Conservation (phyloP, 2,888 invertebrate genomes). For the Drosophila prolongata region DNA sequence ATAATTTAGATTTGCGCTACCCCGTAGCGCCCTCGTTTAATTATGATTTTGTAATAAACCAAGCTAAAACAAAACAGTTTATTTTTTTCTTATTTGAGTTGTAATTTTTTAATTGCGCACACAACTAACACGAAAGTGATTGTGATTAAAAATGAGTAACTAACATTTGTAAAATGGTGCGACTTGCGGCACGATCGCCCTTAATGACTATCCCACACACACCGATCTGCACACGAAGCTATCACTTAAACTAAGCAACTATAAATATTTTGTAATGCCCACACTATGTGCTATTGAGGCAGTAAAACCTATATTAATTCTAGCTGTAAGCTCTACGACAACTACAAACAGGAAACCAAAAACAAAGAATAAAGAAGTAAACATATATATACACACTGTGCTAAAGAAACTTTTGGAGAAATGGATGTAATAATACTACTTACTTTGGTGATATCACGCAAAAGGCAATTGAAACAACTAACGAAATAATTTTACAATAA, state of each 20-base stretch:
- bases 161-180: slow-evolving; percentile 69
- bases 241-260: slow-evolving; percentile 55
- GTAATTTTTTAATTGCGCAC: slow-evolving; percentile 32
- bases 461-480: slow-evolving; percentile 73
- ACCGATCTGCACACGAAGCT: slow-evolving; percentile 32
- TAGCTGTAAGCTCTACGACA: slow-evolving; percentile 61
- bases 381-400: slow-evolving; percentile 33
- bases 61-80: slow-evolving; percentile 36
- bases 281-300: slow-evolving; percentile 69
- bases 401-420: slow-evolving; percentile 49
- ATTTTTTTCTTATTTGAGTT: slow-evolving; percentile 3
- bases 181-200: slow-evolving; percentile 18
- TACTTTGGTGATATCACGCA: slow-evolving; percentile 76
- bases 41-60: slow-evolving; percentile 63
- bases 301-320: slow-evolving; percentile 64
- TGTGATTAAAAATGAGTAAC: slow-evolving; percentile 72
- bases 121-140: slow-evolving; percentile 71
- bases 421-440: slow-evolving; percentile 54
- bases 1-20: slow-evolving; percentile 31
- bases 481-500: slow-evolving; percentile 67
- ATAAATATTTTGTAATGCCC: slow-evolving; percentile 57
- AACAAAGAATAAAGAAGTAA: slow-evolving; percentile 29
- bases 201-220: slow-evolving; percentile 22
- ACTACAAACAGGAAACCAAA: slow-evolving; percentile 33
- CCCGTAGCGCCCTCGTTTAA: slow-evolving; percentile 51